Percentiles rank a stretch among this genome's conserved stretches.
Conservation (phyloP, 2,888 invertebrate genomes). For the Suillia variegata region DNA sequence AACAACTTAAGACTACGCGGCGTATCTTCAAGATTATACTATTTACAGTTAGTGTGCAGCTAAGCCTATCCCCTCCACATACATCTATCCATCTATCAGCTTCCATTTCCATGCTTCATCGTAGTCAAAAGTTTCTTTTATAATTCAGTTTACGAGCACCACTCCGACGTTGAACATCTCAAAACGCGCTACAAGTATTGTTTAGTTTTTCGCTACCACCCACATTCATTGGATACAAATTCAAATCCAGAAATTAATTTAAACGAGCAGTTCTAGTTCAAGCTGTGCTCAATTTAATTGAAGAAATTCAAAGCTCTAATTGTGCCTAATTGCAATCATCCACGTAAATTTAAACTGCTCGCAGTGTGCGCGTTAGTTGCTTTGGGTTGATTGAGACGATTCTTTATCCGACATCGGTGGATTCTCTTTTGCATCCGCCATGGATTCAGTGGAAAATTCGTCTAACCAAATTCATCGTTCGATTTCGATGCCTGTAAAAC, state of each 20-base stretch:
- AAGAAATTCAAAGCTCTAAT: conserved; percentile 37
- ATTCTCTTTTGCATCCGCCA: no score
- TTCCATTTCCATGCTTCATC: no score
- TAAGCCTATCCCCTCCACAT: no score
- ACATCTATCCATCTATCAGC: no score
- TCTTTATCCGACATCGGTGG: no score
- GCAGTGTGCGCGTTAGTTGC: not conserved
- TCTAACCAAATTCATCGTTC: conserved; percentile 55
- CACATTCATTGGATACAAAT: no score
- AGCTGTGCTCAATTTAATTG: conserved; percentile 47
- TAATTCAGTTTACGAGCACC: conserved; percentile 3
- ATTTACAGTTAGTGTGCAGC: conserved; percentile 9
- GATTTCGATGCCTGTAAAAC: conserved; percentile 58
- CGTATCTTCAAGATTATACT: conserved; percentile 31
- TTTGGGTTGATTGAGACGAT: no score
- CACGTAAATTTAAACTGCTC: not conserved
- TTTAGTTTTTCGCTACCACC: no score
- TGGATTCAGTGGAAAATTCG: conserved; percentile 19
- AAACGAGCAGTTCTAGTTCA: conserved; percentile 32
- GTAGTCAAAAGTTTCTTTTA: no score
- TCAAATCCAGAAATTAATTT: conserved; percentile 15
- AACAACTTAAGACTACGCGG: conserved; percentile 37
- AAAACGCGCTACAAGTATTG: no score
- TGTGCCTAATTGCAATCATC: not conserved
- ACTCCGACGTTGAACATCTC: conserved; percentile 6